Evolutionary conservation across 37 sponge, comb jelly and placozoan species (phyloP).

Genomic region (Theonella swinhoei): DNA sequence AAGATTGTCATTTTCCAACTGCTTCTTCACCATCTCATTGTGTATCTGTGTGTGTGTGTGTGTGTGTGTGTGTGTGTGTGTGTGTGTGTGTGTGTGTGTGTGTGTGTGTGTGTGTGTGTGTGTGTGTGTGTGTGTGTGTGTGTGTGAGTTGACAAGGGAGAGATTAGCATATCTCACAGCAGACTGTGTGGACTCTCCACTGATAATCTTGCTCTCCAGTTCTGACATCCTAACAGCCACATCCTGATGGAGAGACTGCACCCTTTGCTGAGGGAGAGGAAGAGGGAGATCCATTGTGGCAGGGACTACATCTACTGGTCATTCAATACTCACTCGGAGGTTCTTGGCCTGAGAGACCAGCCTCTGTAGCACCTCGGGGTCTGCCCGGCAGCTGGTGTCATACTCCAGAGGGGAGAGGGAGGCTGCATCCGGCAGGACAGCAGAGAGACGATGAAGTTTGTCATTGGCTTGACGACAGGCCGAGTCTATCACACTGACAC

Average conservation of each 20-base stretch:
- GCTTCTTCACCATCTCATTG: conserved; percentile 42
- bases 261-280: conserved; percentile 7
- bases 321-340: conserved; percentile 44
- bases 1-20: conserved; percentile 53
- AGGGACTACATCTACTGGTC: not conserved
- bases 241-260: conserved; percentile 8
- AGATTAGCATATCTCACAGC: conserved; percentile 14
- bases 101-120: conserved; percentile 25
- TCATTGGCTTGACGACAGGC: conserved; percentile 50
- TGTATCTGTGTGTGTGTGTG: too few relatives aligned
- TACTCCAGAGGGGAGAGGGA: conserved; percentile 43
- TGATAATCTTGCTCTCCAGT: conserved; percentile 25
- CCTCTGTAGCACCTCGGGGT: conserved; percentile 45
- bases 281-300: not conserved
- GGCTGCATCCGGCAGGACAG: conserved; percentile 52
- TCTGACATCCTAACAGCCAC: conserved; percentile 33
- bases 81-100: conserved; percentile 16
- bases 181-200: conserved; percentile 22
- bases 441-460: conserved; percentile 48
- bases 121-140: conserved; percentile 25
- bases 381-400: conserved; percentile 53
- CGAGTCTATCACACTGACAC: conserved; percentile 30
- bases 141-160: not conserved
- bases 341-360: conserved; percentile 34
- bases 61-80: not conserved